Evolutionary conservation across 2,113 vertebrate genomes (phyloP).

Genomic region (Chamaetylas fuelleborni): DNA sequence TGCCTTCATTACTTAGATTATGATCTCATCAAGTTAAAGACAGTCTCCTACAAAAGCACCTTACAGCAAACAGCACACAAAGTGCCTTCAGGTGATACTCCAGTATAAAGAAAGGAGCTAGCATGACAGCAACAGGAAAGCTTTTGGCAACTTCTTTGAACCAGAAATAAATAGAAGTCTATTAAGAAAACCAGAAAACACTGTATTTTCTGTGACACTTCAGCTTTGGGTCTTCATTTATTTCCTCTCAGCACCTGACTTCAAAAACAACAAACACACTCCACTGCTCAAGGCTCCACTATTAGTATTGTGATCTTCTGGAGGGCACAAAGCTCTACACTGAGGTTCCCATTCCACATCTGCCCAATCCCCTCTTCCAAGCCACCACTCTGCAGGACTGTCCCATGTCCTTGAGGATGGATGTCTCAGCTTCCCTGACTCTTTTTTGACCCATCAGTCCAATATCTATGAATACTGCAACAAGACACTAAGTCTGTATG

Average conservation of each 20-base stretch:
- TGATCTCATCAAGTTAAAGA: neutral
- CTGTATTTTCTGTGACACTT: neutral
- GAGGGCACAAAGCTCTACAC: neutral
- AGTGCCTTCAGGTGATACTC: neutral
- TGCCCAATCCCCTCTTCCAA: neutral
- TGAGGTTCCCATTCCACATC: neutral
- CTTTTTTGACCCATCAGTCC: neutral
- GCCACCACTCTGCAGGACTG: neutral
- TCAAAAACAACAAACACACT: neutral
- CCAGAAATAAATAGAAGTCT: neutral
- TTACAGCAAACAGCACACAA: neutral
- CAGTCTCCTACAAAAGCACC: neutral
- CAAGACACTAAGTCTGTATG: neutral
- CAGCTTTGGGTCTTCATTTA: neutral
- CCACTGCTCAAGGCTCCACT: neutral
- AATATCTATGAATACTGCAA: neutral
- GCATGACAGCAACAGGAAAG: neutral
- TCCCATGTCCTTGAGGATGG: accelerated
- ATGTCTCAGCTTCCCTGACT: neutral
- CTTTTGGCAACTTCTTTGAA: neutral
- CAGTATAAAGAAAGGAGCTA: neutral
- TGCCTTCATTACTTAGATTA: neutral
- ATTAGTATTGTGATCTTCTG: neutral
- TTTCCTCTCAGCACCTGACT: neutral
- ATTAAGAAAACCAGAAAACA: neutral